Base-by-base conservation (phyloP, 2,888 invertebrate species). In the Platynereis dumerilii region DNA sequence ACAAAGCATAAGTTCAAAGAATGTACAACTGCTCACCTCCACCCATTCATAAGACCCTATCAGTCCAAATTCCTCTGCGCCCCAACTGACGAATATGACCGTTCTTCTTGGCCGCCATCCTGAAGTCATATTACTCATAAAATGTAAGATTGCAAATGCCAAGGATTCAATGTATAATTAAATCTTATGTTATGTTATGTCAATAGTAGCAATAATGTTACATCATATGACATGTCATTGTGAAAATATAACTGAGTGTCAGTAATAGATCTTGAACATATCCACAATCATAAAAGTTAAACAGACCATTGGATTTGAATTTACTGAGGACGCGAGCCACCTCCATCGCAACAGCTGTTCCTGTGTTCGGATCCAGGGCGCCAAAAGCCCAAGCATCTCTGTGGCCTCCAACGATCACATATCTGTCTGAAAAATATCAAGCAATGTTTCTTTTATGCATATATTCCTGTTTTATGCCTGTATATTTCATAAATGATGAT, bases 331-430 rank as follows among this genome's bases (percentile, higher is more conserved):
- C 79, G 44, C 84, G 69, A 7, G 80, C 84, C 28, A 86, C 73
- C 75, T 87, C 87, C 67, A 85, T 74, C 78, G 87, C 77, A n/a
- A 80, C 79, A 0, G 86, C 85, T 10, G 87, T 87, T 26, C 85
- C 87, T 59, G 84, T 85, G 44, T 84, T 82, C 2, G 86, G 86
- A 70, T 86, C 86, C 17, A 85, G 75, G 5, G 83, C 84, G 0
- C 86, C 86, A 42, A 82, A 84, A 7, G 79, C 78, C 87, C 87
- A 87, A 26, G 87, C 86, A 73, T 87, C 87, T 44, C 85, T 77
- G 71, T 87, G 87, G 73, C 87, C 87, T 17, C 87, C 86, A 2
- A 87, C 66, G 62, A 87, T 71, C 3, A 87, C 84, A 73, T 86
- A 87, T 29, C 85, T 74, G 72, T 86, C 87, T 79, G 73, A n/a